Percentiles rank a stretch among this genome's conserved stretches.
phyloP scores from a whole-genome alignment of 2,888 invertebrate species.

The Parnassius mnemosyne region DNA sequence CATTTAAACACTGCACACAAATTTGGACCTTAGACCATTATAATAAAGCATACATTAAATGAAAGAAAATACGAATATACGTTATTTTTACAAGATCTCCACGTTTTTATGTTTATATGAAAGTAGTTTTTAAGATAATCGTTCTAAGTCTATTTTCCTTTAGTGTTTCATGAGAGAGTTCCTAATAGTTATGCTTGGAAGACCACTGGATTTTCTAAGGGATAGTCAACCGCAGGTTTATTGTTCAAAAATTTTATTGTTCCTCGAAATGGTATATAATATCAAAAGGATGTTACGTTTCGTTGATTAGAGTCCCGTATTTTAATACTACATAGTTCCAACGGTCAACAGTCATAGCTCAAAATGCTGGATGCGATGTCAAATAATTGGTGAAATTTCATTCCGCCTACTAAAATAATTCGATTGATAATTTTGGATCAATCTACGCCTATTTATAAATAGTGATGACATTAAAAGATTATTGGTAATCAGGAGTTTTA shows the following conservation, averaged over 20 bases:
- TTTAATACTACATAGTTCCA: conserved; percentile 50
- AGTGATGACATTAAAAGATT: too few species aligned
- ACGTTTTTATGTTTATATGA: not conserved
- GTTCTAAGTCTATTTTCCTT: conserved; percentile 14
- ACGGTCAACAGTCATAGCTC: conserved; percentile 33
- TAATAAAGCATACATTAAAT: conserved; percentile 14
- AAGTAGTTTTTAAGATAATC: conserved; percentile 4
- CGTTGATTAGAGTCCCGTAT: conserved; percentile 62
- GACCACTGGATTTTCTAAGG: conserved; percentile 52
- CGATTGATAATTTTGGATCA: too few species aligned
- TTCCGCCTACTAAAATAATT: too few species aligned
- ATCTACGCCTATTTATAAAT: too few species aligned
- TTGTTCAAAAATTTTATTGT: conserved; percentile 62
- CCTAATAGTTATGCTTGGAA: conserved; percentile 50
- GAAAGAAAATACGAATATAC: conserved; percentile 1
- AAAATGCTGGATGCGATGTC: conserved; percentile 24
- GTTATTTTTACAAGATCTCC: not conserved
- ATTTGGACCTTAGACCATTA: conserved; percentile 8
- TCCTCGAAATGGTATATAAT: conserved; percentile 44
- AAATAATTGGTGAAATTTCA: too few species aligned
- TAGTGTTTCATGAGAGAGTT: not conserved
- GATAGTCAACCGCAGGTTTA: conserved; percentile 56
- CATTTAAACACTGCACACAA: conserved; percentile 21
- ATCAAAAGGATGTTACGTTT: conserved; percentile 63
- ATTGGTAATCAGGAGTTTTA: too few species aligned